Percentiles rank a stretch among this genome's conserved stretches.
phyloP scores from a whole-genome alignment of 2,797 vertebrate genomes.

The Chelonia mydas region DNA sequence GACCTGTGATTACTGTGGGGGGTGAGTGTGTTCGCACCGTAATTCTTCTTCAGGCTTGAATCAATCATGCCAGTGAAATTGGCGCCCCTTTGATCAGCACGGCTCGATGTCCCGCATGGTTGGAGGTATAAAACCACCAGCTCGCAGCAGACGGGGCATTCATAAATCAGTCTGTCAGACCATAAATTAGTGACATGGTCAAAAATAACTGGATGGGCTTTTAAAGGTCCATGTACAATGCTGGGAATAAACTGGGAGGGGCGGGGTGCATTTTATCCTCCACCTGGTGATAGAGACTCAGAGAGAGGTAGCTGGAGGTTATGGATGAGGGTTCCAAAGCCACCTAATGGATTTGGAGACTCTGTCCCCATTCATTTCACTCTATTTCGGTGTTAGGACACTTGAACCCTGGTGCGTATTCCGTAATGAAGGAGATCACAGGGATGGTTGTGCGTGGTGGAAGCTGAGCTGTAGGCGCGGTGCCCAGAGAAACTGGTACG shows the following conservation, averaged over 20 bases:
- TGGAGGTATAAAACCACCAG: constrained; percentile 61
- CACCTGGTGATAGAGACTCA: neutral
- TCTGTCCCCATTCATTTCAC: neutral
- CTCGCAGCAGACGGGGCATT: constrained; percentile 25
- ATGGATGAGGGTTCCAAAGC: too few species aligned
- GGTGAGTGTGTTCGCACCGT: neutral
- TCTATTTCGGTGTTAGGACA: neutral
- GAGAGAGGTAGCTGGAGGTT: neutral
- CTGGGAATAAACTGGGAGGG: constrained; percentile 7
- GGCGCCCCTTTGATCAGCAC: constrained; percentile 51
- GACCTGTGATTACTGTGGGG: neutral
- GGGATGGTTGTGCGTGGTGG: neutral
- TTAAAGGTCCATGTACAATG: constrained; percentile 42
- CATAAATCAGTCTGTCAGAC: constrained; percentile 73
- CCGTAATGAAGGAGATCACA: neutral
- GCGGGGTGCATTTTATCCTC: neutral
- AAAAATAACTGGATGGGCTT: constrained; percentile 48
- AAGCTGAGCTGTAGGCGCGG: neutral
- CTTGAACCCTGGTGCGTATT: neutral
- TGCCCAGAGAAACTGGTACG: neutral
- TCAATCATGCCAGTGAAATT: constrained; percentile 55
- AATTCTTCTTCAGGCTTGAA: constrained; percentile 43
- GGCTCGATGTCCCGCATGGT: constrained; percentile 61
- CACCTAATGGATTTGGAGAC: neutral
- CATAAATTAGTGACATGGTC: constrained; percentile 61